Conservation (phyloP, 1,140 invertebrate species). For the Rhopalosiphum padi region DNA sequence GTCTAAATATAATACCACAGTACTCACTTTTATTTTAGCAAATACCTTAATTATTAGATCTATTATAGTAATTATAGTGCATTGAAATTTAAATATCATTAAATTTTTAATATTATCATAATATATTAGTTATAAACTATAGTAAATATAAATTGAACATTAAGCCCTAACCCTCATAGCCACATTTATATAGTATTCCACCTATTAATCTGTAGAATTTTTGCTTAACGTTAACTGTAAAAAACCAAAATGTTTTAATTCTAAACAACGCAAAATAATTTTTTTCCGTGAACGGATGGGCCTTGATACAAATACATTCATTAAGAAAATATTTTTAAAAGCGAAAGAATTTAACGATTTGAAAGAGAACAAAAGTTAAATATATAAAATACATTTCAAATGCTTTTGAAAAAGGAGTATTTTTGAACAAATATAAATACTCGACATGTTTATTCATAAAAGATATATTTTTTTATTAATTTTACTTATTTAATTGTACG, state of each 20-base stretch:
- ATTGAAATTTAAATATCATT: neutral
- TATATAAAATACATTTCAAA: too few relatives aligned
- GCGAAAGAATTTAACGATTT: too few relatives aligned
- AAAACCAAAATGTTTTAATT: neutral
- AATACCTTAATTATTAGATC: neutral
- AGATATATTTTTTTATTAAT: neutral
- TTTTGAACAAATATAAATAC: too few relatives aligned
- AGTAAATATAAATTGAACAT: neutral
- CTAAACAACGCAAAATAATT: neutral
- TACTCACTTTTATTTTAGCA: neutral
- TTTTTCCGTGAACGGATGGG: neutral
- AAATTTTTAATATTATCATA: too few relatives aligned
- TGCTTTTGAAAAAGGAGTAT: too few relatives aligned
- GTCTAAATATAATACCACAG: neutral
- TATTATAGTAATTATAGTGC: too few relatives aligned
- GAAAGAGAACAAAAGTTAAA: too few relatives aligned
- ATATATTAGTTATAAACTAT: too few relatives aligned
- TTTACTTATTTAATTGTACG: neutral
- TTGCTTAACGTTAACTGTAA: neutral
- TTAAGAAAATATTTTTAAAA: neutral
- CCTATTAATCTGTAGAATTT: neutral
- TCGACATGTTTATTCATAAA: too few relatives aligned
- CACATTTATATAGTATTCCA: fast-evolving
- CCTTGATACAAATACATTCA: neutral
- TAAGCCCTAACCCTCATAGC: neutral